Conservation (phyloP, 2,113 vertebrate species). For the Paradoxurus hermaphroditus region DNA sequence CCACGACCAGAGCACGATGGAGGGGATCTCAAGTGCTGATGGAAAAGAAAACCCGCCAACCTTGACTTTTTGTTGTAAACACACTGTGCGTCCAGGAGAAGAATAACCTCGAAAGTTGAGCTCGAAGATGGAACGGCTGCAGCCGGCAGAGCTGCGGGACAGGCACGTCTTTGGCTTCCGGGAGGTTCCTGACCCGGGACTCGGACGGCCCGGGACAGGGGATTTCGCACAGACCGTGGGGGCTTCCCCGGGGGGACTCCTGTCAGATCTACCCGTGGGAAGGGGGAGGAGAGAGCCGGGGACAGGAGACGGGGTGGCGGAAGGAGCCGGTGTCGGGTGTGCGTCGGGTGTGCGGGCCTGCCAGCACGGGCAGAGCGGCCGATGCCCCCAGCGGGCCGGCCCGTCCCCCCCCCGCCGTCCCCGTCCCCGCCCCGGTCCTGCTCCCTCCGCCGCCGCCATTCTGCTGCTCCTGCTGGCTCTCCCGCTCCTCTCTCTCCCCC, state of each 20-base stretch:
- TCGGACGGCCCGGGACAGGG: background rate
- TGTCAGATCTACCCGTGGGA: background rate
- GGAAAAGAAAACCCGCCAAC: background rate
- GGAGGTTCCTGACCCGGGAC: background rate
- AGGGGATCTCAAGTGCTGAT: background rate
- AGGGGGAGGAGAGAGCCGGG: too few relatives aligned
- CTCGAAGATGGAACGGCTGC: background rate
- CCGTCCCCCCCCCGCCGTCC: background rate
- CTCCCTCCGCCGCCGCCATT: background rate
- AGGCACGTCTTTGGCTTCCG: background rate
- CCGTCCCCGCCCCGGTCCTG: background rate
- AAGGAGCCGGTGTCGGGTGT: background rate
- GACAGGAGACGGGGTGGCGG: background rate
- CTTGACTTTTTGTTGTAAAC: background rate
- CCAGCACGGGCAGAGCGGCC: background rate
- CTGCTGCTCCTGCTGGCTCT: background rate
- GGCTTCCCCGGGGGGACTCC: background rate
- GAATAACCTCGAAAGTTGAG: background rate
- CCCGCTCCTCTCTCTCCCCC: too few relatives aligned
- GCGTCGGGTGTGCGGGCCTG: accelerated
- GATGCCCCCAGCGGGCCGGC: background rate
- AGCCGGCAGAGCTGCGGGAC: background rate
- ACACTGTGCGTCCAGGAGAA: background rate
- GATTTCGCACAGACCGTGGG: too few relatives aligned
- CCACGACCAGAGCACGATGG: background rate